Evolutionary conservation across 2,113 vertebrate genomes (phyloP).

Genomic region (Bagarius yarrelli): DNA sequence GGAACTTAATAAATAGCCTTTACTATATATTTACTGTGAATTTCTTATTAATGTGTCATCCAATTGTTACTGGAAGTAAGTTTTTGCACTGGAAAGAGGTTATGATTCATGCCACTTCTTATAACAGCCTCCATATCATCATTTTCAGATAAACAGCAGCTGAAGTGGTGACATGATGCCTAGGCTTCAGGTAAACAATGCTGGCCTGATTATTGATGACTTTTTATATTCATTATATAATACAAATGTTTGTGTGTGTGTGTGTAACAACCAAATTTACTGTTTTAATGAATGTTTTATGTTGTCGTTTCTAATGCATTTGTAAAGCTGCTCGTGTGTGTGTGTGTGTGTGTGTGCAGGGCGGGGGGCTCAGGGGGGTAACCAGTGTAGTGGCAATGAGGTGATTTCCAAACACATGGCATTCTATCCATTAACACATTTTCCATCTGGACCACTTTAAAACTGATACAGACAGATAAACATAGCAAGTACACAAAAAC

Average conservation of each 20-base stretch:
- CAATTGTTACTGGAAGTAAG: background rate
- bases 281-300: too few relatives aligned
- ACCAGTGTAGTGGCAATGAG: slow-evolving; percentile 48
- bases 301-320: background rate
- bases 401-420: slow-evolving; percentile 68
- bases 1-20: background rate
- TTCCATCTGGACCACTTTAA: slow-evolving; percentile 59
- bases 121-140: background rate
- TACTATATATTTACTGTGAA: background rate
- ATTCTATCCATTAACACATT: slow-evolving; percentile 73
- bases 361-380: slow-evolving; percentile 39
- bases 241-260: slow-evolving; percentile 21
- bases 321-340: slow-evolving; percentile 9
- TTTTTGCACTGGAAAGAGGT: background rate
- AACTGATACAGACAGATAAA: slow-evolving; percentile 54
- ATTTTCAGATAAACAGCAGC: background rate
- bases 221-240: slow-evolving; percentile 6
- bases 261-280: too few relatives aligned
- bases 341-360: slow-evolving; percentile 28
- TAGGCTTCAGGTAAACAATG: slow-evolving; percentile 12
- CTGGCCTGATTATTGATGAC: slow-evolving; percentile 2
- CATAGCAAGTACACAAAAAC: slow-evolving; percentile 9
- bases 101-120: slow-evolving; percentile 3
- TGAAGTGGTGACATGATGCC: slow-evolving; percentile 25
- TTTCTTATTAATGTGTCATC: background rate